Conservation (phyloP, 2,113 vertebrate species). For the Scytalopus superciliaris region DNA sequence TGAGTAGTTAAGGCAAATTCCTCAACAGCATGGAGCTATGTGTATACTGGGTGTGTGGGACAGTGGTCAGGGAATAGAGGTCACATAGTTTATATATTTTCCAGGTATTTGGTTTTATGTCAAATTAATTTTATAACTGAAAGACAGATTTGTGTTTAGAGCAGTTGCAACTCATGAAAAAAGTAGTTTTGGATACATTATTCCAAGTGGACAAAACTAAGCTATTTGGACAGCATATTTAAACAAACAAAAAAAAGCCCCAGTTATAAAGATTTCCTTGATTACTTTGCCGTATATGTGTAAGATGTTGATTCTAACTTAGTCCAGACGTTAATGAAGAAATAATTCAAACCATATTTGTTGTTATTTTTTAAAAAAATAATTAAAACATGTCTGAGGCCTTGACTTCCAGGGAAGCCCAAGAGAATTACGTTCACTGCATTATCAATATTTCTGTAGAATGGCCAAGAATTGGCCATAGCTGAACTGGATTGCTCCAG, state of each 20-base stretch:
- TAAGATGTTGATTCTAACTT: neutral
- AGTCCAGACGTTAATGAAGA: neutral
- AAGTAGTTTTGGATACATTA: neutral
- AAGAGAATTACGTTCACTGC: neutral
- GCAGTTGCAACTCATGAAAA: neutral
- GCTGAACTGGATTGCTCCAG: neutral
- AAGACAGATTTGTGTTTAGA: neutral
- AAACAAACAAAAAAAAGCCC: neutral
- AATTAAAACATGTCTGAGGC: neutral
- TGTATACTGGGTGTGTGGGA: neutral
- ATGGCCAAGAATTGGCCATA: neutral
- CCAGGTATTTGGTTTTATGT: neutral
- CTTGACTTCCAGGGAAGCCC: neutral
- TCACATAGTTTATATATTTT: neutral
- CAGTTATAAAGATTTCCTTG: neutral
- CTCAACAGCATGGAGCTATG: neutral
- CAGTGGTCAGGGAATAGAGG: neutral
- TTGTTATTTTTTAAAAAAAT: neutral
- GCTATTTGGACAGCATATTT: neutral
- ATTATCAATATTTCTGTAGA: neutral
- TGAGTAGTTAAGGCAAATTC: neutral
- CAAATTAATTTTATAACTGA: constrained; percentile 18
- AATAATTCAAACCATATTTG: neutral
- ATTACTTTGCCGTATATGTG: neutral
- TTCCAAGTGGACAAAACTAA: neutral